Evolutionary conservation across 1,140 invertebrate species (phyloP), one percentile per base, ranked within the genome.

Genomic region (Drosophila nebulosa): DNA sequence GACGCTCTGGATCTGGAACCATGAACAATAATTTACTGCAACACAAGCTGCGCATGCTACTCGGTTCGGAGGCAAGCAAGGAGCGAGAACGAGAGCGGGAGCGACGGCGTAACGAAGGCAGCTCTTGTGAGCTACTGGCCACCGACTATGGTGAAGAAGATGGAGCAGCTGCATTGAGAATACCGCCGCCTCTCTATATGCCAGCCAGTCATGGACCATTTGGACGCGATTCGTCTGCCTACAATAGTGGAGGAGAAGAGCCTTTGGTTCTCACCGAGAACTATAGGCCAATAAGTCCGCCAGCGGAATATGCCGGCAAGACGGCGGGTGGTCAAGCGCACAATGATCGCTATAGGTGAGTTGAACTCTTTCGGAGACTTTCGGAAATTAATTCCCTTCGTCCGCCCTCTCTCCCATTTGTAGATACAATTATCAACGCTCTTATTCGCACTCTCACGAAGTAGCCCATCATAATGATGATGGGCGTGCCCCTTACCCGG

Each of bases 21-120:
- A 58, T 85, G 79, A 61, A 92, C 26, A 92, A 92, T 36, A 95
- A 96, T 79, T 94, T 96, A 56, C 91, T 97, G 65, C 96, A 97
- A 92, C 96, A 95, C 59, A 96, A 96, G 75, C 91, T 97, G 46
- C 92, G 96, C 18, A 93, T 95, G 69, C 92, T 97, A 46, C 91
- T 97, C 0, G 95, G 96, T 69, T 93, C 95, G 14, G 95, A 96
- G 81, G 50, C 74, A 18, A 22, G 26, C 50, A 74, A 89, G 64
- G 78, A 78, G 42, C 61, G 57, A 3, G 78, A 78, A 35, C 61
- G 57, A 3, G 60, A 66, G 27, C 3, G 36, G 46, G 4, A 67
- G 60, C 16, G 68, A 59, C 26, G 61, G 36, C 30, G 66, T 16
- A 66, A 57, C 32, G 74, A 76, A 4, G 52, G 59, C 68, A 71